Evolutionary conservation across 1,140 invertebrate genomes (phyloP).

Genomic region (Adelges cooleyi): DNA sequence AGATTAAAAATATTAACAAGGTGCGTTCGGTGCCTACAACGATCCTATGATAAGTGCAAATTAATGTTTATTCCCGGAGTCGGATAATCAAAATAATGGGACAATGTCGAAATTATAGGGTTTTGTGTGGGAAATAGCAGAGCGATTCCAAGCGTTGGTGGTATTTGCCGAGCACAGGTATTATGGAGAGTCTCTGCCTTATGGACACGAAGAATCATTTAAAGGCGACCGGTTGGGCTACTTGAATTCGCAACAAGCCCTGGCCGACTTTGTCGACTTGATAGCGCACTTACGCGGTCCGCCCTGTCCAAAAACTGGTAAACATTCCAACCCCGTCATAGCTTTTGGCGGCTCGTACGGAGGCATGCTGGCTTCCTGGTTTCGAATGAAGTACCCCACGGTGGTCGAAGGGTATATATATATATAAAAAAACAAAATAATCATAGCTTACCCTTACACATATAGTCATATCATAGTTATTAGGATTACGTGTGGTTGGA

Average conservation of each 20-base stretch:
- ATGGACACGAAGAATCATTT: constrained; percentile 23
- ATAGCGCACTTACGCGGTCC: constrained; percentile 1
- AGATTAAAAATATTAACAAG: too few relatives aligned
- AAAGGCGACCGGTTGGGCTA: constrained; percentile 40
- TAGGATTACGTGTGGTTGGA: too few relatives aligned
- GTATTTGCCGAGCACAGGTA: constrained; percentile 95
- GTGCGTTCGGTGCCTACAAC: too few relatives aligned
- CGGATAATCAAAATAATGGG: too few relatives aligned
- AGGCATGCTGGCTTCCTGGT: constrained; percentile 92
- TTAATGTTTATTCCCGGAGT: too few relatives aligned
- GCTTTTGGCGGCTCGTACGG: constrained; percentile 91
- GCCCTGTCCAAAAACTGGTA: neutral
- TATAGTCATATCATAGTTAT: too few relatives aligned
- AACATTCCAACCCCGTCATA: constrained; percentile 57
- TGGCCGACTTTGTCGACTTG: constrained; percentile 78
- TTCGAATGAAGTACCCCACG: constrained; percentile 92
- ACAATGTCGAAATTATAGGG: too few relatives aligned
- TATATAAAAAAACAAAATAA: too few relatives aligned
- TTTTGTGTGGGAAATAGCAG: constrained; percentile 86
- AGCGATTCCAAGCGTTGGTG: constrained; percentile 64
- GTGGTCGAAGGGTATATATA: constrained; percentile 55
- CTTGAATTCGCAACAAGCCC: constrained; percentile 79
- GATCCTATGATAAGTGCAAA: too few relatives aligned
- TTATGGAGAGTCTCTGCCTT: constrained; percentile 45
- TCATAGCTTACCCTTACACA: too few relatives aligned